Conservation (phyloP, 2,888 invertebrate genomes). For the Lithophane semibrunnea region DNA sequence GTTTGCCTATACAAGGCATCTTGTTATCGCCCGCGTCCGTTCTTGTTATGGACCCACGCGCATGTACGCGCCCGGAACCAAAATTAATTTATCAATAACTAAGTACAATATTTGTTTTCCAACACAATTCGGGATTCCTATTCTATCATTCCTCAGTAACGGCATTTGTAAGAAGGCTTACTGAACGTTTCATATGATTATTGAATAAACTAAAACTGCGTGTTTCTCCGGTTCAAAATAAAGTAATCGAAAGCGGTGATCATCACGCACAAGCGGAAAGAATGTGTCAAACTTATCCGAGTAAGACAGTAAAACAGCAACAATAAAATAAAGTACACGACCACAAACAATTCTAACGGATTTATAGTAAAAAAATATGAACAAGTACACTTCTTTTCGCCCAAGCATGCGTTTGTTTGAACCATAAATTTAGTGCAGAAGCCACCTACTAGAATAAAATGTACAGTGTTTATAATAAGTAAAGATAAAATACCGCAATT, state of each 20-base stretch:
- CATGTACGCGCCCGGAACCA: constrained; percentile 84
- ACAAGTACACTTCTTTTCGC: constrained; percentile 88
- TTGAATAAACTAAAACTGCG: constrained; percentile 45
- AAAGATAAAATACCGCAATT: constrained; percentile 50
- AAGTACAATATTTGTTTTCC: constrained; percentile 12
- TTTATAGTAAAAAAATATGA: constrained; percentile 71
- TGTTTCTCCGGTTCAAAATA: constrained; percentile 65
- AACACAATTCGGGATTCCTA: constrained; percentile 30
- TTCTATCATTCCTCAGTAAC: constrained; percentile 17
- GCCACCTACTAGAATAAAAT: constrained; percentile 40
- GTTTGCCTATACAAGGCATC: constrained; percentile 58
- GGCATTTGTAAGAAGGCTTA: constrained; percentile 46
- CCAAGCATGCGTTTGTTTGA: constrained; percentile 88
- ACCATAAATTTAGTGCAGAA: constrained; percentile 75
- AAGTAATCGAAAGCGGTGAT: constrained; percentile 87
- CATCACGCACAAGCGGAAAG: constrained; percentile 90
- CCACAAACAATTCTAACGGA: constrained; percentile 84
- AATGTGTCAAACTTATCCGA: constrained; percentile 87
- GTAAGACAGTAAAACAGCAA: constrained; percentile 84
- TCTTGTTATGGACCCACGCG: constrained; percentile 74
- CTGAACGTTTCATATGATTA: constrained; percentile 30
- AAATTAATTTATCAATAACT: constrained; percentile 6
- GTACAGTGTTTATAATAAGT: constrained; percentile 30
- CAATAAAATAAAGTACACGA: constrained; percentile 82
- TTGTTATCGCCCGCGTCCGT: constrained; percentile 67